These are phyloP conservation scores for Accipiter virgatus DNA, from an alignment of 2,113 vertebrate genomes.

Conservation along the genomic window DNA sequence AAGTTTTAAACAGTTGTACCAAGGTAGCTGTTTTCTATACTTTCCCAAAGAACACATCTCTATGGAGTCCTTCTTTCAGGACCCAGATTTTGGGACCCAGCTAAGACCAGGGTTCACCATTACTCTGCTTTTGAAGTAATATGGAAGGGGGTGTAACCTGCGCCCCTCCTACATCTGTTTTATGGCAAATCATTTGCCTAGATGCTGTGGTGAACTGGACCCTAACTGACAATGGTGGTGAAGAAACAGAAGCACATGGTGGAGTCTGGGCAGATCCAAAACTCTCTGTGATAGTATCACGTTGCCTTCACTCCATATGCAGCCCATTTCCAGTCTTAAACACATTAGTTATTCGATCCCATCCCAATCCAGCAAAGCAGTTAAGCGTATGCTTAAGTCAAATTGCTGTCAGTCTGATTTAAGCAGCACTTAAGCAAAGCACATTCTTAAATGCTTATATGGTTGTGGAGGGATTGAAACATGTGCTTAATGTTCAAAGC, in stretches of 20 bases:
- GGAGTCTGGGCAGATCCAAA: neutral
- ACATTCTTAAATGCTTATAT: neutral
- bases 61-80: neutral
- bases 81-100: neutral
- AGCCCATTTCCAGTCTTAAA: neutral
- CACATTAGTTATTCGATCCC: neutral
- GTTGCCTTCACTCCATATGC: neutral
- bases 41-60: neutral
- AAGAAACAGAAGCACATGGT: neutral
- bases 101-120: neutral
- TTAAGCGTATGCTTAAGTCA: slow-evolving; percentile 29
- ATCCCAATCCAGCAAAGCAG: neutral
- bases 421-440: neutral
- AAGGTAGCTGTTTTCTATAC: neutral
- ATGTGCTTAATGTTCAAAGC: neutral
- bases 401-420: slow-evolving; percentile 16
- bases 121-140: neutral
- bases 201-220: neutral
- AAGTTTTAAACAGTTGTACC: neutral
- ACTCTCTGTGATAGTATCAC: neutral
- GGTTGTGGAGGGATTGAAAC: neutral
- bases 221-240: neutral
- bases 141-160: neutral
- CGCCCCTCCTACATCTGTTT: neutral
- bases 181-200: neutral